phyloP scores from a whole-genome alignment of 1,140 invertebrate species.

The Coenobita brevimanus region DNA sequence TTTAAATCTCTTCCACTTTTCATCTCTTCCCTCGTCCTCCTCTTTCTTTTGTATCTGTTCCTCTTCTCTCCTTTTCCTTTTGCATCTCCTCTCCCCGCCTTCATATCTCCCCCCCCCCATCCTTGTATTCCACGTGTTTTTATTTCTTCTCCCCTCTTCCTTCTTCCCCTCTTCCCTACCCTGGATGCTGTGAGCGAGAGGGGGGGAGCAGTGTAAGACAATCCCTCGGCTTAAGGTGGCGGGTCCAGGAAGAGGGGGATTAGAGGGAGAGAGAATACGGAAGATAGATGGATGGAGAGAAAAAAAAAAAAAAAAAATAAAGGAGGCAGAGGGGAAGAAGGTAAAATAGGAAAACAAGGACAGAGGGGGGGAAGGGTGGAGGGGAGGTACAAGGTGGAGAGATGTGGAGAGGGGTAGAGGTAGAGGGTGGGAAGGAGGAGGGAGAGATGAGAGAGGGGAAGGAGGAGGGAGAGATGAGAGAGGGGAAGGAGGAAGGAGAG shows the following conservation, averaged over 20 bases:
- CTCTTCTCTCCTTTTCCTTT: neutral
- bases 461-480: too few relatives aligned
- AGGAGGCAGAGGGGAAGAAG: neutral
- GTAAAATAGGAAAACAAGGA: neutral
- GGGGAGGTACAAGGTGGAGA: too few relatives aligned
- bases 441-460: too few relatives aligned
- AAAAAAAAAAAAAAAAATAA: neutral
- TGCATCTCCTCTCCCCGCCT: neutral
- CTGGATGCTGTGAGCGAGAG: neutral
- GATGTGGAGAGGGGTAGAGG: too few relatives aligned
- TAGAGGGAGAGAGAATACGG: neutral
- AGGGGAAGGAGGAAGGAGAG: too few relatives aligned
- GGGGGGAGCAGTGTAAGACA: neutral
- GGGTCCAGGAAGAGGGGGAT: too few relatives aligned
- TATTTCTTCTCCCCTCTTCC: neutral
- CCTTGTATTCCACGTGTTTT: conserved; percentile 3
- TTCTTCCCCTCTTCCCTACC: neutral
- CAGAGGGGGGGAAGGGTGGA: neutral
- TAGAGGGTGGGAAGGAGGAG: too few relatives aligned
- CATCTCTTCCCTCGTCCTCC: neutral
- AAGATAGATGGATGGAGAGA: neutral
- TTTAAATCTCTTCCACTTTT: conserved; percentile 4
- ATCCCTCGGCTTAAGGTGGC: neutral
- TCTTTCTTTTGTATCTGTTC: neutral
- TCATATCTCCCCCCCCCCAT: neutral